Evolutionary conservation across 1,140 invertebrate genomes (phyloP).

Genomic region (Forficula auricularia): DNA sequence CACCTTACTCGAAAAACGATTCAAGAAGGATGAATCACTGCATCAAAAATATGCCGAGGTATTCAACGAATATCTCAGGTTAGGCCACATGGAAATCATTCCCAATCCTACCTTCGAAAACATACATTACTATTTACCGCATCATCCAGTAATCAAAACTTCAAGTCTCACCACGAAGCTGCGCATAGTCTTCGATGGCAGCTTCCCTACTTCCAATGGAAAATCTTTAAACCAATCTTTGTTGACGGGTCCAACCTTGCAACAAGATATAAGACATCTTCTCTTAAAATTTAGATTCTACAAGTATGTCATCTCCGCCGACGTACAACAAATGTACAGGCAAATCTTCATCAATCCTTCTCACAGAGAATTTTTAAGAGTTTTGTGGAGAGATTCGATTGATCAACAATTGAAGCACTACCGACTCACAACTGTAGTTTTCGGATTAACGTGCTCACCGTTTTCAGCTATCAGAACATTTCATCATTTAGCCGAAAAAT

Average conservation of each 20-base stretch:
- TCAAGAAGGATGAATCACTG: too few species aligned
- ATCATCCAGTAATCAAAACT: conserved; percentile 9
- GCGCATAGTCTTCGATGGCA: conserved; percentile 11
- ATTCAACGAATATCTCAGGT: too few species aligned
- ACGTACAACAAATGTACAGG: conserved; percentile 11
- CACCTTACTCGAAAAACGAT: too few species aligned
- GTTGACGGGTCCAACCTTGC: conserved; percentile 16
- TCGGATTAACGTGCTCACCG: conserved; percentile 1
- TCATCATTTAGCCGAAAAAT: conserved; percentile 19
- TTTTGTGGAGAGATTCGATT: conserved; percentile 12
- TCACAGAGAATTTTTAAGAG: conserved; percentile 11
- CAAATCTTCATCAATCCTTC: conserved; percentile 9
- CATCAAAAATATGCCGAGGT: too few species aligned
- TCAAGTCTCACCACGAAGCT: conserved; percentile 7
- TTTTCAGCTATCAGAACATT: conserved; percentile 9
- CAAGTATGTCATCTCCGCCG: conserved; percentile 4
- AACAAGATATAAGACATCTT: conserved; percentile 9
- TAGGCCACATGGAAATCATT: too few species aligned
- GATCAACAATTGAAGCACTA: neutral
- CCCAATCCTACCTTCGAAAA: too few species aligned
- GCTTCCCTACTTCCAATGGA: conserved; percentile 5
- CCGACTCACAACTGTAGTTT: conserved; percentile 3
- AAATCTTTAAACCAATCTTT: conserved; percentile 17
- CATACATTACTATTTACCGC: conserved; percentile 9
- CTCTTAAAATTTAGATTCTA: conserved; percentile 10